Evolutionary conservation across 2,888 invertebrate genomes (phyloP).

Genomic region (Lottia gigantea): DNA sequence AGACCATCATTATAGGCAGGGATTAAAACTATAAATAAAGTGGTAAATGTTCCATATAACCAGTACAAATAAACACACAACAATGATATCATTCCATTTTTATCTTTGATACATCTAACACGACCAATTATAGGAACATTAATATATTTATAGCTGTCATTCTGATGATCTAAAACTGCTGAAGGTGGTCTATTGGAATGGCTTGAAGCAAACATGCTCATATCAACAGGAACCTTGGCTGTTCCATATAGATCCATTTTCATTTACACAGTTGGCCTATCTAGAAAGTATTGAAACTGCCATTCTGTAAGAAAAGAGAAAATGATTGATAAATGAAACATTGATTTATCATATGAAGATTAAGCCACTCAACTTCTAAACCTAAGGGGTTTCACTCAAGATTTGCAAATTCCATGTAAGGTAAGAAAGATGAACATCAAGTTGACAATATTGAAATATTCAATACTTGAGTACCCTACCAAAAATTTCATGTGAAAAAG

Average conservation of each 20-base stretch:
- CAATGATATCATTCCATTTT: conserved; percentile 45
- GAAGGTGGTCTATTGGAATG: not conserved
- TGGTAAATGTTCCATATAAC: conserved; percentile 58
- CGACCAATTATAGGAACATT: conserved; percentile 37
- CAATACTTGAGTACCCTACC: no score
- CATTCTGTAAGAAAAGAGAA: no score
- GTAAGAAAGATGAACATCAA: no score
- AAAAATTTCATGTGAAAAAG: no score
- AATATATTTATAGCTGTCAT: not conserved
- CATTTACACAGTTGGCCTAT: no score
- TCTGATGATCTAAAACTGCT: not conserved
- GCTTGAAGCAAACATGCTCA: not conserved
- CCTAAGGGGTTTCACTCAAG: no score
- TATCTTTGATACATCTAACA: conserved; percentile 44
- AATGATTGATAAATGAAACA: no score
- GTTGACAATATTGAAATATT: no score
- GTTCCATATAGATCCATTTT: conserved; percentile 5
- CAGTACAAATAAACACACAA: conserved; percentile 54
- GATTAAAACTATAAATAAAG: conserved; percentile 52
- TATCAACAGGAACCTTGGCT: not conserved
- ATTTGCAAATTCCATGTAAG: no score
- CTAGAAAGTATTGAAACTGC: no score
- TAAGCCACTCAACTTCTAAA: no score
- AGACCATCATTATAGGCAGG: conserved; percentile 56
- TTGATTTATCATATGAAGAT: no score